A percentile compares a stretch with the other conserved stretches of the same genome.
phyloP scores from a whole-genome alignment of 35 echinoderm and acorn worm genomes.

The Patiria miniata region DNA sequence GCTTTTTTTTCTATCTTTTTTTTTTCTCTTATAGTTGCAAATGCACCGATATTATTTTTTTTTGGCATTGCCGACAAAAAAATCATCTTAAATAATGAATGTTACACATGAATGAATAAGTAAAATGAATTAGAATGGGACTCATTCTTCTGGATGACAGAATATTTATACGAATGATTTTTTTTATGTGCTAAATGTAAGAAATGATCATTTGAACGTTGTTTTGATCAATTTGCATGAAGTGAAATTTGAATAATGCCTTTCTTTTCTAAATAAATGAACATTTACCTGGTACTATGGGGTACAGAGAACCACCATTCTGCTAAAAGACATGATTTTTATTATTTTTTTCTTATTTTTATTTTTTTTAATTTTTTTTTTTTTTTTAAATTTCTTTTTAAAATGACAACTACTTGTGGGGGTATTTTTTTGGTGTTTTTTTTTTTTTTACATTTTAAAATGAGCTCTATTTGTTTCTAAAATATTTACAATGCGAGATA shows the following conservation, averaged over 20 bases:
- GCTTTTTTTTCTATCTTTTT: constrained; percentile 1
- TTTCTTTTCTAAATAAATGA: constrained; percentile 17
- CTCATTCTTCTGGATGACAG: background rate
- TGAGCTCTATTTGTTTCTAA: constrained; percentile 28
- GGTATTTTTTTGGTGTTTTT: constrained; percentile 1
- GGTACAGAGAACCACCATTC: background rate
- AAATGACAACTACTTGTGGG: constrained; percentile 15
- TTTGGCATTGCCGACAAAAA: constrained; percentile 6
- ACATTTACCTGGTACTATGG: background rate
- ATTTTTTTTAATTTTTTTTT: constrained; percentile 1
- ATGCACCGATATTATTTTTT: constrained; percentile 7
- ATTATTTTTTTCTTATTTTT: constrained; percentile 11
- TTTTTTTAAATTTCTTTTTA: constrained; percentile 4
- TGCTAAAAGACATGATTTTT: constrained; percentile 6
- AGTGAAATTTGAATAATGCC: background rate
- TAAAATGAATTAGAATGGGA: background rate
- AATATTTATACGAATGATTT: background rate
- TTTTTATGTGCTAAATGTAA: constrained; percentile 4
- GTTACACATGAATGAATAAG: background rate
- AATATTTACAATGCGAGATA: constrained; percentile 29
- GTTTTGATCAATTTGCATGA: constrained; percentile 4
- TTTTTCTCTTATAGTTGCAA: background rate
- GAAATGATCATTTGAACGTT: constrained; percentile 5
- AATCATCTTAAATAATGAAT: constrained; percentile 4
- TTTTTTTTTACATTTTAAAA: constrained; percentile 27